phyloP scores from a whole-genome alignment of 1,140 invertebrate genomes.

The Drosophila virilis region DNA sequence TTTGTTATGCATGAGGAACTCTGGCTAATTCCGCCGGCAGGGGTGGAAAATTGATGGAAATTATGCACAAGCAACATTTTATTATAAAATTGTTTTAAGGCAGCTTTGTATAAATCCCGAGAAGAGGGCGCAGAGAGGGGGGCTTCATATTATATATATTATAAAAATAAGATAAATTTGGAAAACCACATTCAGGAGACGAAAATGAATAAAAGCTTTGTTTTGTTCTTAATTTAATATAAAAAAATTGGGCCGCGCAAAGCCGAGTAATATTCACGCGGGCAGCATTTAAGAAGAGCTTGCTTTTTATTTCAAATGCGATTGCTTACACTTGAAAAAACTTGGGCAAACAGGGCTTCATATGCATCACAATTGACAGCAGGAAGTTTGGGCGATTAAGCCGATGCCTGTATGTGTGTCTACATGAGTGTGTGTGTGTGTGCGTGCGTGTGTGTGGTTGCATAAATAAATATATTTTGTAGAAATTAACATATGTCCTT shows the following conservation, averaged over 20 bases:
- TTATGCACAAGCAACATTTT: no score
- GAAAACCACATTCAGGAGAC: no score
- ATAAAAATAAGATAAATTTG: no score
- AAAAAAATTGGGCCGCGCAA: background rate
- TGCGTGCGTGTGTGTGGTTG: constrained; percentile 25
- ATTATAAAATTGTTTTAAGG: no score
- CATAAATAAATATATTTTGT: constrained; percentile 67
- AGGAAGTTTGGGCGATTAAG: constrained; percentile 66
- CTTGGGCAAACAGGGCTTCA: constrained; percentile 10
- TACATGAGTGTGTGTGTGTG: background rate
- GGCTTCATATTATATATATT: no score
- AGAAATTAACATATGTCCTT: constrained; percentile 61
- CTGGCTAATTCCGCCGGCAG: no score
- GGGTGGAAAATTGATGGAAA: no score
- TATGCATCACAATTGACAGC: constrained; percentile 35
- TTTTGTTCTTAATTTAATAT: background rate
- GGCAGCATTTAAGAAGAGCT: background rate
- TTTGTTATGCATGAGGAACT: no score
- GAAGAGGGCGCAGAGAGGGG: no score
- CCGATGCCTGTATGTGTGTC: constrained; percentile 10
- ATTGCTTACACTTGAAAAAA: constrained; percentile 37
- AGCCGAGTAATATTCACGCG: background rate
- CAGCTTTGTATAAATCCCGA: no score
- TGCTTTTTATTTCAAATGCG: constrained; percentile 12
- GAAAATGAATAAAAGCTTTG: no score